phyloP scores from a whole-genome alignment of 2,888 invertebrate genomes.

The Drosophila parthenogenetica region DNA sequence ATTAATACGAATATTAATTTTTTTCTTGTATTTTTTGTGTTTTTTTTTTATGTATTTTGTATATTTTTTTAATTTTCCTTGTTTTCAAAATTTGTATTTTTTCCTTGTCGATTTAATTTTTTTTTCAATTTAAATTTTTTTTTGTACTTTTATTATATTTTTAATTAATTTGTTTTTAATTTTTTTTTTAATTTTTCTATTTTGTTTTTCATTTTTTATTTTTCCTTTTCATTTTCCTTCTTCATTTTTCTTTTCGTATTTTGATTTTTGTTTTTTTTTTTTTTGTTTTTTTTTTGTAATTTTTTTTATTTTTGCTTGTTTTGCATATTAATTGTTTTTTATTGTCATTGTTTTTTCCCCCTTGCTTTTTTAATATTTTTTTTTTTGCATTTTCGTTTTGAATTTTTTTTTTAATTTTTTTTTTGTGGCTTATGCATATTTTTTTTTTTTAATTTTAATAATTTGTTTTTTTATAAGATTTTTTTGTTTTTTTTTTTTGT shows the following conservation, averaged over 20 bases:
- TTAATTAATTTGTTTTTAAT: background rate
- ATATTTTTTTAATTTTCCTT: no score
- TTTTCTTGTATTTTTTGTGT: no score
- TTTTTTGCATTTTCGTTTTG: background rate
- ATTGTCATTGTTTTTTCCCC: background rate
- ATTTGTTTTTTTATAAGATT: no score
- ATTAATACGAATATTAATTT: no score
- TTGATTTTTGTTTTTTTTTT: background rate
- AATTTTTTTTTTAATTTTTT: background rate
- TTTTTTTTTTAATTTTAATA: no score
- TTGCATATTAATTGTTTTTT: background rate
- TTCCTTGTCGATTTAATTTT: background rate
- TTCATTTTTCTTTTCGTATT: background rate
- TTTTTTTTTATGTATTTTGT: no score
- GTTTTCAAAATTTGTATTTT: no score
- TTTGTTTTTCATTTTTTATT: background rate
- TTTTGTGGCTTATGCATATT: no score
- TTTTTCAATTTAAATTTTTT: background rate
- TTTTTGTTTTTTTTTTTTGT: background rate
- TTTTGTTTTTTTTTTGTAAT: background rate
- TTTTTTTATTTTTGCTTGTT: background rate
- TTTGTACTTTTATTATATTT: background rate
- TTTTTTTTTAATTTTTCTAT: background rate
- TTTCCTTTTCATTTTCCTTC: background rate
- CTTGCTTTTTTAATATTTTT: background rate